Base-by-base conservation (phyloP, 2,888 invertebrate genomes). In the Phalangium opilio region DNA sequence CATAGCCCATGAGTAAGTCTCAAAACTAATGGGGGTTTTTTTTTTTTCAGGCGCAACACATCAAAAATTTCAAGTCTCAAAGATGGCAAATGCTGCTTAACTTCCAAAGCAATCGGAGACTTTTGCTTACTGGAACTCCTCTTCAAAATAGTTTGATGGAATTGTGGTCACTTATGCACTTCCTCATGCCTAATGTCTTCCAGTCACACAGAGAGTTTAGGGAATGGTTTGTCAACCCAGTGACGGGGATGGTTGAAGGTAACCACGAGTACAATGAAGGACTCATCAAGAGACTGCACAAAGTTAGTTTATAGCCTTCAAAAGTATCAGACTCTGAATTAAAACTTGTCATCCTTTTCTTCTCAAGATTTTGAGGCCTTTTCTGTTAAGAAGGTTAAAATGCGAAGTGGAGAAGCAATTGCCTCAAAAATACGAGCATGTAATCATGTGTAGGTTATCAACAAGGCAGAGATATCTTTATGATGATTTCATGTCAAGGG, bases 11-110 rank as follows among this genome's bases (percentile, higher is more conserved):
- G 10, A 19, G 12, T 2, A 10, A 12, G 10, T 35, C 27, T 11
- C 15, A 42, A 42, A 10, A 12, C 33, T 47, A 20, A 34, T 17
- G 5, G 1, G 11, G 21, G 17, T 12, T 38, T 43, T 19, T 7
- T 27, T 38, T 45, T 38, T 50, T 45, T 8, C 48, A 95, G 70
- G 96, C 96, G 34, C 98, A 98, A 67, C 96, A 98, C 65, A 98
- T 98, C 52, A 99, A 98, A 70, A 98, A 98, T 70, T 98, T 96
- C 67, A 96, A 96, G 67, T 93, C 93, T 17, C 96, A 96, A 66
- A 74, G 98, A 53, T 98, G 98, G 98, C 96, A 96, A 70, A 75
- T 91, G 62, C 69, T 98, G 56, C 72, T 98, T 48, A 95, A 91
- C 67, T 90, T 95, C 67, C 83, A 89, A 63, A 86, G 89, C 1